phyloP scores from a whole-genome alignment of 2,888 invertebrate genomes.

The Tridacna crocea region DNA sequence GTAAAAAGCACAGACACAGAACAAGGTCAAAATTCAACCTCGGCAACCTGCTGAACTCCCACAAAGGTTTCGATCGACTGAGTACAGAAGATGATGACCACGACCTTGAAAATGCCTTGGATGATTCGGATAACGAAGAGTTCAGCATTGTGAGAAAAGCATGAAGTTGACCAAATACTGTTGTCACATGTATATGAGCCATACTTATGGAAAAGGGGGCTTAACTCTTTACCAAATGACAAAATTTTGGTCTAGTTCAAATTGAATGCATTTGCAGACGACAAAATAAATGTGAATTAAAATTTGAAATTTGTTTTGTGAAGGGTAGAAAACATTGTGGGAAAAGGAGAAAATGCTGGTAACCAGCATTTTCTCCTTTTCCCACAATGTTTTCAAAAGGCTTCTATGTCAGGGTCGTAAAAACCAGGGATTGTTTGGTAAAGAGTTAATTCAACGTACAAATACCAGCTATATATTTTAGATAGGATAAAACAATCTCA shows the following conservation, averaged over 20 bases:
- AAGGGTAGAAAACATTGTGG: too few species aligned
- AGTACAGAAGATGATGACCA: slow-evolving; percentile 82
- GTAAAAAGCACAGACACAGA: slow-evolving; percentile 26
- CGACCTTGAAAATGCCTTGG: slow-evolving; percentile 80
- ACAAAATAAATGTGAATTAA: too few species aligned
- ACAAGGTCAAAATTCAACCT: slow-evolving; percentile 75
- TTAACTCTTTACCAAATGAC: too few species aligned
- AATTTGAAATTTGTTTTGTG: background rate
- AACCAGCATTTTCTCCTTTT: too few species aligned
- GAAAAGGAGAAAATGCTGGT: too few species aligned
- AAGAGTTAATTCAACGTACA: too few species aligned
- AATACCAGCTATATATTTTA: background rate
- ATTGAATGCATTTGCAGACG: too few species aligned
- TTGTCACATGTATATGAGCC: background rate
- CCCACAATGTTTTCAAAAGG: too few species aligned
- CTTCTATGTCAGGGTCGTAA: too few species aligned
- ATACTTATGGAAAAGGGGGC: background rate
- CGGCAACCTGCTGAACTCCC: slow-evolving; percentile 79
- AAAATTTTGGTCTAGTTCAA: too few species aligned
- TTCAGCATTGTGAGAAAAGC: slow-evolving; percentile 77
- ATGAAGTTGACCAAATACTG: slow-evolving; percentile 19
- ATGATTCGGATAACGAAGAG: slow-evolving; percentile 82
- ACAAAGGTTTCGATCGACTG: slow-evolving; percentile 82
- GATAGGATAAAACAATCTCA: too few species aligned
- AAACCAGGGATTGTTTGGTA: too few species aligned